phyloP scores from a whole-genome alignment of 1,140 invertebrate species.

The Ephestia elutella region DNA sequence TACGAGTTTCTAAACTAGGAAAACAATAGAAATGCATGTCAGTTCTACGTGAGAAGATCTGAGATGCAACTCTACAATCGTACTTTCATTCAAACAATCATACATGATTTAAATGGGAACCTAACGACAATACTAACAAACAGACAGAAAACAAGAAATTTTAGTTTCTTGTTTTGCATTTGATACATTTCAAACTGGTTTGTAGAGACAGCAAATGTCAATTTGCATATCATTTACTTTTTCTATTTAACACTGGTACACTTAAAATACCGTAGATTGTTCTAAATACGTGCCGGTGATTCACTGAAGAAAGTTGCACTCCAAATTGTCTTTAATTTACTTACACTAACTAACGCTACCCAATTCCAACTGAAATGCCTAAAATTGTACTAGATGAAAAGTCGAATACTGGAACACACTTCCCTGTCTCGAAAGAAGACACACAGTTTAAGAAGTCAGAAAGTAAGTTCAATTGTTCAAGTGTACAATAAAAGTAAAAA shows the following conservation, averaged over 20 bases:
- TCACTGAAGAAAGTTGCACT: slow-evolving; percentile 7
- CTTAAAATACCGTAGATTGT: slow-evolving; percentile 11
- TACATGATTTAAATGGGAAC: slow-evolving; percentile 61
- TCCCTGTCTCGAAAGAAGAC: neutral
- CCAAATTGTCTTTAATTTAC: slow-evolving; percentile 2
- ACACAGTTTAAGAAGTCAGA: no score
- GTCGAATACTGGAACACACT: neutral
- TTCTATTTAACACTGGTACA: neutral
- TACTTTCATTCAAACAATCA: slow-evolving; percentile 66
- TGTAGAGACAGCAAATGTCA: slow-evolving; percentile 4
- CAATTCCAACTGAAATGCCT: neutral
- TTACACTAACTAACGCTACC: neutral
- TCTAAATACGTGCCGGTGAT: slow-evolving; percentile 6
- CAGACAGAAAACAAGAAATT: slow-evolving; percentile 34
- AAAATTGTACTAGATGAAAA: neutral
- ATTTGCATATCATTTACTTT: slow-evolving; percentile 12
- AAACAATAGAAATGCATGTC: slow-evolving; percentile 40
- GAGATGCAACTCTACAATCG: slow-evolving; percentile 44
- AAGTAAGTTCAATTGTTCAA: no score
- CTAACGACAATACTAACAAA: slow-evolving; percentile 44
- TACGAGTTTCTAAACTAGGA: neutral
- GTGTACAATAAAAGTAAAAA: no score
- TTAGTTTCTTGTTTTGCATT: no score
- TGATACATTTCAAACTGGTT: slow-evolving; percentile 7
- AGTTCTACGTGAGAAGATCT: slow-evolving; percentile 54